Conservation (phyloP, 2,888 invertebrate species). For the Drosophila maculinotata region DNA sequence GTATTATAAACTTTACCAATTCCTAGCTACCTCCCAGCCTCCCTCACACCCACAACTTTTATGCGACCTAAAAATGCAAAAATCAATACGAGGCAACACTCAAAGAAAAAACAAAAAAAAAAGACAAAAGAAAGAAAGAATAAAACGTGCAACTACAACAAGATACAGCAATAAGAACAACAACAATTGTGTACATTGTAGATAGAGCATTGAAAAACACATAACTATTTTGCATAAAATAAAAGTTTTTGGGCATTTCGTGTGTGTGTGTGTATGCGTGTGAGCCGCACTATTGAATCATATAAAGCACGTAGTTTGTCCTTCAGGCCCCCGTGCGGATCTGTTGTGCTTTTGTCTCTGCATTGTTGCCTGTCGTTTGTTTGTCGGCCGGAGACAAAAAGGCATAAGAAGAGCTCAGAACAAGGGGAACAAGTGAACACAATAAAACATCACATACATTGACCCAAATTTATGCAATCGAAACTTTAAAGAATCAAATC, state of each 20-base stretch:
- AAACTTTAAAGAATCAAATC: conserved; percentile 63
- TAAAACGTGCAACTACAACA: conserved; percentile 58
- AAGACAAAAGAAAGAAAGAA: too few relatives aligned
- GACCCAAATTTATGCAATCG: conserved; percentile 73
- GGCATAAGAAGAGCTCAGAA: conserved; percentile 10
- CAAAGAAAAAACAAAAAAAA: conserved; percentile 16
- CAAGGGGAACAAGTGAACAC: conserved; percentile 22
- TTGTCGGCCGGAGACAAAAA: conserved; percentile 60
- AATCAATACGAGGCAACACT: conserved; percentile 63
- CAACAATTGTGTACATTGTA: conserved; percentile 50
- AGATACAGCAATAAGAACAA: conserved; percentile 36
- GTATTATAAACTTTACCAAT: conserved; percentile 39
- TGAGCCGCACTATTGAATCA: conserved; percentile 59
- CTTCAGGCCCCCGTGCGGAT: conserved; percentile 35
- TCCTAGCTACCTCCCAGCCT: conserved; percentile 27
- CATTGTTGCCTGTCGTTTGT: conserved; percentile 58
- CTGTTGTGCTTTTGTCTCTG: conserved; percentile 57
- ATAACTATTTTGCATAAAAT: conserved; percentile 79
- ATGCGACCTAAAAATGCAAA: conserved; percentile 68
- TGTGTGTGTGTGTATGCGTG: conserved; percentile 7
- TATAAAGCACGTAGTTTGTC: conserved; percentile 74
- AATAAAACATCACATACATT: conserved; percentile 58
- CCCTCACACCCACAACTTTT: conserved; percentile 9
- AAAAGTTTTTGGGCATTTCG: conserved; percentile 60
- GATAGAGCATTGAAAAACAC: conserved; percentile 54